A percentile compares a stretch with the other conserved stretches of the same genome.
These are phyloP conservation scores for Chrysocyon brachyurus DNA, from an alignment of 2,797 vertebrate genomes.

Conservation along the genomic window DNA sequence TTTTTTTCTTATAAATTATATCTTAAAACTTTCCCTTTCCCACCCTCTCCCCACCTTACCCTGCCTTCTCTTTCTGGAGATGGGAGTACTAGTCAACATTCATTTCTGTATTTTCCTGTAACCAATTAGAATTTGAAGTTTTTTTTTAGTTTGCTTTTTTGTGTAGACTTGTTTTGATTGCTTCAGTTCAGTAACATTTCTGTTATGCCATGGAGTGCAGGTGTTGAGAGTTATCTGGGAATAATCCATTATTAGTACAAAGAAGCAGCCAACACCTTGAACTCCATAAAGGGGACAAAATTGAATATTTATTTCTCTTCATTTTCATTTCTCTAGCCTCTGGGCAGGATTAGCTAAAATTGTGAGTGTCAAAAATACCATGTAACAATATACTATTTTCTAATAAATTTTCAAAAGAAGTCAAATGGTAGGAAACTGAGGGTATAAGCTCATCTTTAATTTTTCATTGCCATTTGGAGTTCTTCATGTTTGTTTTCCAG, in stretches of 20 bases:
- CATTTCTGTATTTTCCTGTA: conserved; percentile 55
- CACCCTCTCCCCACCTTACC: not conserved
- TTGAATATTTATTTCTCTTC: conserved; percentile 2
- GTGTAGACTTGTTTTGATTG: conserved; percentile 40
- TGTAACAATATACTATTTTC: conserved; percentile 6
- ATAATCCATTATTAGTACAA: conserved; percentile 25
- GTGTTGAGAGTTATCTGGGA: conserved; percentile 53
- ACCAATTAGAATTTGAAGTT: conserved; percentile 41
- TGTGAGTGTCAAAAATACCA: conserved; percentile 40
- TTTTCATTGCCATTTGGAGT: conserved; percentile 66
- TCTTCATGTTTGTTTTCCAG: conserved; percentile 66
- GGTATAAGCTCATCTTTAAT: conserved; percentile 37
- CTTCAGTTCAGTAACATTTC: conserved; percentile 52
- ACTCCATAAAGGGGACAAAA: not conserved
- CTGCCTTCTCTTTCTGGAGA: conserved; percentile 18
- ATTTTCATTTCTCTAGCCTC: conserved; percentile 30
- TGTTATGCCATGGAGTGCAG: not conserved
- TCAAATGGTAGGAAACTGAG: conserved; percentile 28
- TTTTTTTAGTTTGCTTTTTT: conserved; percentile 34
- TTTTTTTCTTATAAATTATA: conserved; percentile 67
- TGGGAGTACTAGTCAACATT: conserved; percentile 48
- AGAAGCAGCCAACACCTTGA: not conserved
- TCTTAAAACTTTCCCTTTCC: conserved; percentile 61
- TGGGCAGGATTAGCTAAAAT: conserved; percentile 8
- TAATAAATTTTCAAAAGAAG: conserved; percentile 40